A percentile compares a stretch with the other conserved stretches of the same genome.
phyloP scores from a whole-genome alignment of 1,140 invertebrate genomes.

The Drosophila insularis region DNA sequence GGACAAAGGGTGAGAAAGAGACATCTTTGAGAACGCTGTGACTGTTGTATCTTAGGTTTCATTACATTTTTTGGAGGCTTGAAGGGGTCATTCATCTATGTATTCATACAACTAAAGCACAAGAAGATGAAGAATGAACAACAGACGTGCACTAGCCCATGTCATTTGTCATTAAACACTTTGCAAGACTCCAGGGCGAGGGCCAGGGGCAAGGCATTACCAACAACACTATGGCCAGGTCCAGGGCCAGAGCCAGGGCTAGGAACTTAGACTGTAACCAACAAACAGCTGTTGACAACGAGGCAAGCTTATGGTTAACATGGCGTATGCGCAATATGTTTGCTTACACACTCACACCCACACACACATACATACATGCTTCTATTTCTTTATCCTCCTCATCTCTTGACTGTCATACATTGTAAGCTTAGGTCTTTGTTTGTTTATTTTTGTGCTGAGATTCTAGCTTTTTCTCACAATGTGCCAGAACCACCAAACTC shows the following conservation, averaged over 20 bases:
- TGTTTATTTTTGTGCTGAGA: constrained; percentile 34
- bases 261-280: constrained; percentile 34
- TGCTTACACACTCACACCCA: constrained; percentile 37
- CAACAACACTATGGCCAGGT: background rate
- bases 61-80: constrained; percentile 60
- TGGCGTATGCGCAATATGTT: constrained; percentile 77
- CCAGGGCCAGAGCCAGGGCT: constrained; percentile 36
- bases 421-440: constrained; percentile 38
- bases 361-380: background rate
- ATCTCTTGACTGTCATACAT: constrained; percentile 17
- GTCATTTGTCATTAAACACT: constrained; percentile 79
- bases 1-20: constrained; percentile 28
- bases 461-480: constrained; percentile 32
- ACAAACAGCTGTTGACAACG: constrained; percentile 76
- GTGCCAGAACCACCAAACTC: too few species aligned
- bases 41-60: constrained; percentile 65
- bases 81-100: constrained; percentile 48
- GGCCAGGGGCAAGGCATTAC: background rate
- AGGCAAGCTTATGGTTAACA: constrained; percentile 76
- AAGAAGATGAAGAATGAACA: constrained; percentile 30
- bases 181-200: constrained; percentile 25
- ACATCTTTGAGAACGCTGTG: constrained; percentile 49
- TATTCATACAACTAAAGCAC: constrained; percentile 35
- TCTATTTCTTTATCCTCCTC: background rate
- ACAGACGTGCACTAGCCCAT: constrained; percentile 41